Base-by-base conservation (phyloP, 2,888 invertebrate genomes). In the Ypsolopha sequella region DNA sequence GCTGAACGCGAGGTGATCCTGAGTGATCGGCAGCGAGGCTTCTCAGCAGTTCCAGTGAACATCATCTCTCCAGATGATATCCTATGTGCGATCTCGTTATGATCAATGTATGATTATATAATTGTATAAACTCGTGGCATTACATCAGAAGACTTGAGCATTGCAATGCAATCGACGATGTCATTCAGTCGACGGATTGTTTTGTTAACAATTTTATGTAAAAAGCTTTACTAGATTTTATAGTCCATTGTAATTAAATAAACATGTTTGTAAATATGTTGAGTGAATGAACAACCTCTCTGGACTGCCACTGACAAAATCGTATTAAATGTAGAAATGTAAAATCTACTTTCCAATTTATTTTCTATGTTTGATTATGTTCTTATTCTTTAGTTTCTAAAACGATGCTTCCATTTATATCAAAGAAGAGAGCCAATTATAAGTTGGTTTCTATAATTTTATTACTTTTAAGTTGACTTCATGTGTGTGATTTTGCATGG, bases 341-440 rank as follows among this genome's bases (percentile, higher is more conserved):
- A 13, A 14, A 34, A 9, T 33, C 10, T 11, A 36, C 8, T 36
- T 47, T 14, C 14, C 36, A 11, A 14, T 47, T 36, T 47, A 47
- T 47, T 47, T 47, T 50, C 33, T 50, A 9, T 36, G 24, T 50
- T 33, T 43, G 39, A 48, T 47, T 51, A 41, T 51, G 46, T 51
- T 48, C 35, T 48, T 50, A 50, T 50, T 50, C 48, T 52, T 82
- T 84, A 80, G 73, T 78, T 85, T 67, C 36, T 77, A 73, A 74
- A 81, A 82, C 80, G 79, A 85, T 86, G 86, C 86, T 86, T 86
- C 86, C 86, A 86, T 77, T 82, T 76, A 84, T 86, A 85, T 86
- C 86, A 86, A 86, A 86, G 86, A 86, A 73, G 76, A 77, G 64
- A 75, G 73, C 69, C 84, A 71, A 80, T 86, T 84, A 58, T 70